Evolutionary conservation across 2,113 vertebrate genomes (phyloP), one percentile per base, ranked within the genome.

Genomic region (Tinamus guttatus): DNA sequence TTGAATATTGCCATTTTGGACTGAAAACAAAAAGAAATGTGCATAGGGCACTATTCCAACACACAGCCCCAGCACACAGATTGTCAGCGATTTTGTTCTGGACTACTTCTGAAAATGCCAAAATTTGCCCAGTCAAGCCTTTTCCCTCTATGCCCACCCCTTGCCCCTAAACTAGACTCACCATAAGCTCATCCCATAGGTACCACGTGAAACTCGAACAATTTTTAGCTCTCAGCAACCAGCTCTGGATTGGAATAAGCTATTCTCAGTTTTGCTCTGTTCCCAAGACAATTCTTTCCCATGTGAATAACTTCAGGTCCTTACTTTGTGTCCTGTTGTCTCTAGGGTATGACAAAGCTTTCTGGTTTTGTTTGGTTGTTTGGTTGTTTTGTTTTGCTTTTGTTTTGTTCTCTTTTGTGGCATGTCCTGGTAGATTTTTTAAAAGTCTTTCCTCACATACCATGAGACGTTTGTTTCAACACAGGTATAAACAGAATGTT

Each of bases 261-360:
- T 74, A 16, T 38, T 93, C 54, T 74, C 30, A 24, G 43, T 83
- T 86, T 43, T 70, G 27, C 47, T 13, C 10, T 1, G 9, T 45
- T 78, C 19, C 27, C 84, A 68, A 69, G 52, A 60, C 1, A 2
- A 69, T 32, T 13, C 40, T 5, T 77, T 73, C 38, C 41, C 17
- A 24, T 79, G 12, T 22, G 40, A 81, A 14, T 25, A 13, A 60
- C 34, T 21, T 73, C 7, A 51, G 32, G 17, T 40, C 49, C 13
- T 2, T 34, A 36, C 15, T 0, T 0, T 8, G 17, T 82, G 41
- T n/a, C 41, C 63, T 88, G 73, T 41, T 64, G 7, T 73, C 36
- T 75, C 36, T 12, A 52, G 30, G 76, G 28, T 40, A 51, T 4
- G 1, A 40, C 13, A 78, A 2, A 43, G 11, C 25, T 52, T 85